Percentiles rank a stretch among this genome's conserved stretches.
These are phyloP conservation scores for Pandion haliaetus DNA, from an alignment of 2,113 vertebrate species.

Conservation along the genomic window DNA sequence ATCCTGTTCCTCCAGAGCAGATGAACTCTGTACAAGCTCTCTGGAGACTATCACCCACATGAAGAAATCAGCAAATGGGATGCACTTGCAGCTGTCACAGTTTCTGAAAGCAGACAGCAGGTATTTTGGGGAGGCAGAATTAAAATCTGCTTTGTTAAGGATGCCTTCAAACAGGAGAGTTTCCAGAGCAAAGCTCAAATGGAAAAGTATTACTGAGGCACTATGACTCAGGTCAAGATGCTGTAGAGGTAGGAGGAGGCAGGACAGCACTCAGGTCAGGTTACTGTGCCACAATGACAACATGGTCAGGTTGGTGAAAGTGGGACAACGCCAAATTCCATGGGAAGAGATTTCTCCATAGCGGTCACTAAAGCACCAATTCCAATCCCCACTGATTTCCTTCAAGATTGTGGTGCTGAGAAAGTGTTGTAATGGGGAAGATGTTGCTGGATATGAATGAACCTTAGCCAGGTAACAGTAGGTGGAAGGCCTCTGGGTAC, in stretches of 20 bases:
- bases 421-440: conserved; percentile 12
- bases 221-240: conserved; percentile 37
- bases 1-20: conserved; percentile 55
- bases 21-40: conserved; percentile 53
- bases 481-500: conserved; percentile 55
- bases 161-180: conserved; percentile 62
- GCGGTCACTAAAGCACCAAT: conserved; percentile 63
- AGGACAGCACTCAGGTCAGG: conserved; percentile 55
- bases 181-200: conserved; percentile 59
- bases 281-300: conserved; percentile 69
- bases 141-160: conserved; percentile 42
- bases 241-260: conserved; percentile 16
- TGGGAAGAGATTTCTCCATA: not conserved
- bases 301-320: not conserved
- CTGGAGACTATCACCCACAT: not conserved
- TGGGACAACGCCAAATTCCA: conserved; percentile 29
- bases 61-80: conserved; percentile 68
- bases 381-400: conserved; percentile 22
- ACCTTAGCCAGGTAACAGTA: not conserved
- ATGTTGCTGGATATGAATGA: conserved; percentile 62
- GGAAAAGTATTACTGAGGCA: conserved; percentile 63
- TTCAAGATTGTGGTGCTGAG: conserved; percentile 17
- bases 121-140: conserved; percentile 49
- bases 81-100: conserved; percentile 38
- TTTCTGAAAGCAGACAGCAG: conserved; percentile 68